phyloP scores from a whole-genome alignment of 2,113 vertebrate genomes.

The Dromiciops gliroides region DNA sequence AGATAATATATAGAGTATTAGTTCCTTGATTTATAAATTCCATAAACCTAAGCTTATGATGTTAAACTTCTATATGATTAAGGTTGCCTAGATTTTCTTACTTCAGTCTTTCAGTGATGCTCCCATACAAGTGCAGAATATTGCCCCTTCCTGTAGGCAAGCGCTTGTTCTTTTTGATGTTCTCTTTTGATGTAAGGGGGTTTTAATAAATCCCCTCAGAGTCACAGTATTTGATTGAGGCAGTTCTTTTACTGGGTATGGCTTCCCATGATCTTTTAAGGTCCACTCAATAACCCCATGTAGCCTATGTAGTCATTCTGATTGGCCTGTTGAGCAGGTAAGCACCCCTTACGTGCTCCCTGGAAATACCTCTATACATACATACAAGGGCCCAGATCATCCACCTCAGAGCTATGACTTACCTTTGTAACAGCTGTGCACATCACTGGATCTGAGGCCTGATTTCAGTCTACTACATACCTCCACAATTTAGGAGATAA shows the following conservation, averaged over 20 bases:
- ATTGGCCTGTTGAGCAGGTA: background rate
- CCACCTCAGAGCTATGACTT: background rate
- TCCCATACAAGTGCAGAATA: background rate
- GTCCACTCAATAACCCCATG: background rate
- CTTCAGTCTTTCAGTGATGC: background rate
- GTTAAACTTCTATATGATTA: background rate
- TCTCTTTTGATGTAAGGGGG: background rate
- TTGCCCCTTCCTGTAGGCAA: background rate
- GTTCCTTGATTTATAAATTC: background rate
- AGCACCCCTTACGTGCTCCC: no score
- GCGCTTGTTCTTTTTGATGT: no score
- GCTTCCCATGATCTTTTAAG: background rate
- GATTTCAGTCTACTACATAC: background rate
- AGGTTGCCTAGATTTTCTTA: background rate
- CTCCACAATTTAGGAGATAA: background rate
- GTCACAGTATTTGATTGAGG: background rate
- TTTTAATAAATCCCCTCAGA: background rate
- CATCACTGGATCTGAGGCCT: background rate
- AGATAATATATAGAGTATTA: background rate
- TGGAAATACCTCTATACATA: no score
- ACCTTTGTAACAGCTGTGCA: background rate
- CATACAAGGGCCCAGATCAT: background rate
- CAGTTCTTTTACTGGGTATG: background rate
- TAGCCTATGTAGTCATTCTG: background rate
- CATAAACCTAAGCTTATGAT: background rate